Conservation (phyloP, 1,140 invertebrate species). For the Oryctes rhinoceros region DNA sequence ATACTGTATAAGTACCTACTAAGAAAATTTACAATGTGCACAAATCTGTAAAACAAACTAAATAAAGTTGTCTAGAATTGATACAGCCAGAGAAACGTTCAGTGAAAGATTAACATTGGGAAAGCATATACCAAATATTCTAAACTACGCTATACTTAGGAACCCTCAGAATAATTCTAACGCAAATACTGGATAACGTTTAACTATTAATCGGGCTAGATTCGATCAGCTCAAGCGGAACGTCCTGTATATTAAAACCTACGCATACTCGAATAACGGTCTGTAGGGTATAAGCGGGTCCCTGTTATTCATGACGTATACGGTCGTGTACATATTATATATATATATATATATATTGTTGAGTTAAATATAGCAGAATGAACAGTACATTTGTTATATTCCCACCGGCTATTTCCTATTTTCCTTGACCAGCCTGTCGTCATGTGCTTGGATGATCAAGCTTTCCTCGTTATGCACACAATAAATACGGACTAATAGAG, state of each 20-base stretch:
- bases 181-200: neutral
- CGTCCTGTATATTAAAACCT: slow-evolving; percentile 17
- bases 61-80: neutral
- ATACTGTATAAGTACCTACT: no score
- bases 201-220: neutral
- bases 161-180: no score
- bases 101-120: no score
- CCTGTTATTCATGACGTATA: slow-evolving; percentile 11
- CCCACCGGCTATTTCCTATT: slow-evolving; percentile 52
- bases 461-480: slow-evolving; percentile 56
- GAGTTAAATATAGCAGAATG: slow-evolving; percentile 39
- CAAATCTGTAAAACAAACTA: neutral
- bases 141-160: no score
- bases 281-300: slow-evolving; percentile 3
- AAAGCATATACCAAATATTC: no score
- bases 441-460: slow-evolving; percentile 53
- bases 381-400: slow-evolving; percentile 49
- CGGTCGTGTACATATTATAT: neutral
- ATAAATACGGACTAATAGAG: slow-evolving; percentile 59
- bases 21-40: no score
- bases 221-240: slow-evolving; percentile 23
- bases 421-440: slow-evolving; percentile 51
- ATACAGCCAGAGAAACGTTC: no score
- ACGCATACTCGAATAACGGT: neutral
- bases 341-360: slow-evolving; percentile 33